Evolutionary conservation across 2,113 vertebrate genomes (phyloP), one percentile per base, ranked within the genome.

Genomic region (Nesogale talazaci): DNA sequence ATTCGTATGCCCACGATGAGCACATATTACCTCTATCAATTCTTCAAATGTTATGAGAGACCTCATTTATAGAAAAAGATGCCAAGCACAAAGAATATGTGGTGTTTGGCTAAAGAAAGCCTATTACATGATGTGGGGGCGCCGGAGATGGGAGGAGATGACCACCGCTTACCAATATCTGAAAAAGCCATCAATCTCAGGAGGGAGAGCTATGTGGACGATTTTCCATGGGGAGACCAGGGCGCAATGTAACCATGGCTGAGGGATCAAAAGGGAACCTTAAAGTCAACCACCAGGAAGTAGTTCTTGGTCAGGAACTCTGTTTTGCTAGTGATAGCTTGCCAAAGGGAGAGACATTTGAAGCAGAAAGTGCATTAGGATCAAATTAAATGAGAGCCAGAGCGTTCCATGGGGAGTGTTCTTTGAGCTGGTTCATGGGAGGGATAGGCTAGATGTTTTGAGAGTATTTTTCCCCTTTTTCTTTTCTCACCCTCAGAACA

Each of bases 11-110:
- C 70, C 22, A 6, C 7, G 67, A 31, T 83, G 79, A 56, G 36
- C 59, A 29, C 69, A 1, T 79, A 75, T 86, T 75, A 67, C 78
- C 93, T 94, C 82, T 72, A 83, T 42, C 46, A 89, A 87, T 77
- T 86, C 9, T 87, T 94, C 91, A 89, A 86, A 83, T 93, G 78
- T 78, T 78, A 61, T 67, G 40, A 77, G 94, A 94, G 31, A 23
- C 88, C 92, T 93, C 84, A 82, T 89, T 86, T 75, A 90, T 94
- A 86, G 95, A 95, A 93, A 96, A 93, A 86, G 59, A 38, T 56
- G 86, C 91, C 94, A 94, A 90, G 59, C 52, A 93, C 69, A 46
- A 90, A 88, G 91, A 88, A 25, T 20, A 6, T 61, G 15, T 91
- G 87, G 27, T 17, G 70, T 93, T 95, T 95, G 85, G 91, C 75